Conservation (phyloP, 2,797 vertebrate genomes). For the Poecilia picta region DNA sequence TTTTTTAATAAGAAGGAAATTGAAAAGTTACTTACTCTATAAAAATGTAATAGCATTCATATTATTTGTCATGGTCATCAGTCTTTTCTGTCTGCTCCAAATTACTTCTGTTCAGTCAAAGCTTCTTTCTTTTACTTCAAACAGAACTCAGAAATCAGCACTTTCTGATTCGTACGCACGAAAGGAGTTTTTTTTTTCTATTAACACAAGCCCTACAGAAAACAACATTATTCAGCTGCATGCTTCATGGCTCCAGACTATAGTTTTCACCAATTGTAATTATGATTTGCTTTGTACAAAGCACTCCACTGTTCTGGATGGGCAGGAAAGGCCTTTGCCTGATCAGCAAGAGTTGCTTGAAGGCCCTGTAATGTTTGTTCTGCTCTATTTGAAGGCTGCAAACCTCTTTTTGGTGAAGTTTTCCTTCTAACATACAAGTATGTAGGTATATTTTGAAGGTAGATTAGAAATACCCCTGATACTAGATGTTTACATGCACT, state of each 20-base stretch:
- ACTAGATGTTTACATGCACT: neutral
- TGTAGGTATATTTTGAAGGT: neutral
- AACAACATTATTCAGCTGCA: neutral
- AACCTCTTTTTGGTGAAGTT: rapidly evolving
- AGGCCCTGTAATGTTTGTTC: neutral
- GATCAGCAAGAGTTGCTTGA: neutral
- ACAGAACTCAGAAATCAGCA: neutral
- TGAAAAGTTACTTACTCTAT: neutral
- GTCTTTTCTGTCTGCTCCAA: neutral
- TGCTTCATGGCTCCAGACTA: neutral
- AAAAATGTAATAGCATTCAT: neutral
- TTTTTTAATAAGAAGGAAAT: neutral
- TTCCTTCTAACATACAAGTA: neutral
- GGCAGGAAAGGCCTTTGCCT: neutral
- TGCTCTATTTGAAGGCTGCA: neutral
- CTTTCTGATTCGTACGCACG: neutral
- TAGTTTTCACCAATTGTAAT: neutral
- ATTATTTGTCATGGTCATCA: neutral
- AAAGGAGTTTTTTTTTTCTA: neutral
- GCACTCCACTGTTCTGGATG: neutral
- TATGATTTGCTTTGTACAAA: neutral
- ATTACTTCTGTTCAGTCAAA: neutral
- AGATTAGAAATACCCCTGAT: neutral
- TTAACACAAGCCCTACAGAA: neutral
- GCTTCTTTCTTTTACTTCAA: neutral